Evolutionary conservation across 2,888 invertebrate genomes (phyloP), one percentile per base, ranked within the genome.

Genomic region (Phortica magna): DNA sequence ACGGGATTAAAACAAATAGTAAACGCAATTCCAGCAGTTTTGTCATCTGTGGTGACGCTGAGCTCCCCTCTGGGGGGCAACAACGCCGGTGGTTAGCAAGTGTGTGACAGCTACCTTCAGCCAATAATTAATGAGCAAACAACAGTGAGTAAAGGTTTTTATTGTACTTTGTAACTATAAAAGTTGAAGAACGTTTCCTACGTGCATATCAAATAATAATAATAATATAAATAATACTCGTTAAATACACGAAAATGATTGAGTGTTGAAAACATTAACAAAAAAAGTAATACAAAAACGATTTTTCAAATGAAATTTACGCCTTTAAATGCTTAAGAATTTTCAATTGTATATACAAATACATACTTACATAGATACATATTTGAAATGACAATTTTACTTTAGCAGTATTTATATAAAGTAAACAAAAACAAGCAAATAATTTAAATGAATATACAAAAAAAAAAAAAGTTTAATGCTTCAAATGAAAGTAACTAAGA

Each of bases 221-320:
- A 72, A 48, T 12, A 48, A 48, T 43, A 43, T 43, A 43, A 43
- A 43, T 48, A 48, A 48, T 12, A 48, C 31, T 31, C 31, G 31
- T 31, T 31, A 48, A 48, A 48, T 48, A 48, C 9, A 48, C 14
- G 14, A 1, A 48, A 48, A 48, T 12, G 10, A 48, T 12, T 14
- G 7, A 48, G 14, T 12, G 48, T 12, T 31, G 14, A 71, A 57
- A 76, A 12, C 1, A 75, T 42, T 48, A 48, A 48, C 1, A 48
- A 48, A 48, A 48, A 48, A 48, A 48, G 70, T 72, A 76, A 76
- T 72, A 76, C 73, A 78, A 76, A 59, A 42, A 59, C 74, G 22
- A 59, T 61, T 42, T 43, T 17, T 73, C 59, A 61, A 73, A 73
- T 61, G 17, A 74, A 65, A 48, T 48, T 48, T 48, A 14, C 48